These are phyloP conservation scores for Paramuricea clavata DNA, from an alignment of 92 coral and sea anemone species.

Conservation along the genomic window DNA sequence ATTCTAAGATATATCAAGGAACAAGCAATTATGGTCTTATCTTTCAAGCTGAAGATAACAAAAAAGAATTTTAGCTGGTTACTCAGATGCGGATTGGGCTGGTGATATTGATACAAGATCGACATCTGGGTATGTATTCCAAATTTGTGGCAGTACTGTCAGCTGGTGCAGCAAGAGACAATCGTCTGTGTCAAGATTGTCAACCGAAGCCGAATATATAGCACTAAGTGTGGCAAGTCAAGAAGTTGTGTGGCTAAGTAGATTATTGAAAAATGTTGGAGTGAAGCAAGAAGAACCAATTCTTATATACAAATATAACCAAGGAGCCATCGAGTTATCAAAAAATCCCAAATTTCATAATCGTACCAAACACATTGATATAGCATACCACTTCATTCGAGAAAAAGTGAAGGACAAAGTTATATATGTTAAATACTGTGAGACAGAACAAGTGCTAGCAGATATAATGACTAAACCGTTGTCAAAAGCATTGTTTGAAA, in stretches of 20 bases:
- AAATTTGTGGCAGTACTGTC: constrained; percentile 25
- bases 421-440: constrained; percentile 16
- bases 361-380: neutral
- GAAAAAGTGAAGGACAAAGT: constrained; percentile 19
- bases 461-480: constrained; percentile 25
- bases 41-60: constrained; percentile 36
- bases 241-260: neutral
- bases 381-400: too few species aligned
- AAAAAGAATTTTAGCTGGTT: constrained; percentile 14
- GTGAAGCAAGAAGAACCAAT: neutral
- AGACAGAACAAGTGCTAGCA: constrained; percentile 44
- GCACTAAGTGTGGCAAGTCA: constrained; percentile 11
- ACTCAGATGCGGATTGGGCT: too few species aligned
- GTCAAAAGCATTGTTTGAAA: constrained; percentile 31
- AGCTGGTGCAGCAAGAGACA: constrained; percentile 49
- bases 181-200: constrained; percentile 37
- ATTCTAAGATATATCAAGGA: constrained; percentile 36
- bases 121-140: constrained; percentile 46
- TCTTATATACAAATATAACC: neutral
- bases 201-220: constrained; percentile 47
- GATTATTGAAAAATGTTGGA: neutral
- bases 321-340: neutral
- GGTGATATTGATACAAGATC: too few species aligned
- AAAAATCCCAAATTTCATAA: neutral
- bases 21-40: too few species aligned